These are phyloP conservation scores for Falco cherrug DNA, from an alignment of 2,797 vertebrate species.

Conservation along the genomic window DNA sequence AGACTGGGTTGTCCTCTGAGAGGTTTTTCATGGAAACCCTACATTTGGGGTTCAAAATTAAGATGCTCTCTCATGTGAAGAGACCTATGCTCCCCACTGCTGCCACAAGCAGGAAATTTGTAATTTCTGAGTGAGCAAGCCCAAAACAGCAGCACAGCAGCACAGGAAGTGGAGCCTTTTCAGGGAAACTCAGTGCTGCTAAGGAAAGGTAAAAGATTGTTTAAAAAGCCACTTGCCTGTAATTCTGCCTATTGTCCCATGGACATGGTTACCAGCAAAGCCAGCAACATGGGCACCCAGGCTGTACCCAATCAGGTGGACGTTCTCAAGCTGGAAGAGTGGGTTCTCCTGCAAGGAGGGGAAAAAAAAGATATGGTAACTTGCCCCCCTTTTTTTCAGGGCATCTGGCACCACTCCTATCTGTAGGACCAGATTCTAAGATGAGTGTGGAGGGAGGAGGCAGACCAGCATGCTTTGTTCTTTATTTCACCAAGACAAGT, in stretches of 20 bases:
- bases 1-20: neutral
- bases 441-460: neutral
- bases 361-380: neutral
- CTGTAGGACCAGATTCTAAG: neutral
- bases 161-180: neutral
- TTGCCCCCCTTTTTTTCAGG: neutral
- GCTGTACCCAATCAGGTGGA: conserved; percentile 97
- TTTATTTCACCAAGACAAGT: neutral
- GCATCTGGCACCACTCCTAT: neutral
- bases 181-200: neutral
- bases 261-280: conserved; percentile 86
- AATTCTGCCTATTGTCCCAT: conserved; percentile 89
- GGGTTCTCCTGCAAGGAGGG: conserved; percentile 80
- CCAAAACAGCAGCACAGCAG: neutral
- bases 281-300: conserved; percentile 95
- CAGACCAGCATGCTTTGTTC: rapidly evolving
- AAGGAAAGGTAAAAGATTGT: neutral
- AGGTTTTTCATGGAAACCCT: neutral
- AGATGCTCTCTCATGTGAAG: neutral
- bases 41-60: neutral
- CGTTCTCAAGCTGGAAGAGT: conserved; percentile 80
- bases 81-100: neutral
- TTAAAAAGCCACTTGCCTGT: conserved; percentile 80
- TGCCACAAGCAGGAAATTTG: neutral
- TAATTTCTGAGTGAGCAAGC: neutral